These are phyloP conservation scores for Caloenas nicobarica DNA, from an alignment of 2,113 vertebrate species.

Conservation along the genomic window DNA sequence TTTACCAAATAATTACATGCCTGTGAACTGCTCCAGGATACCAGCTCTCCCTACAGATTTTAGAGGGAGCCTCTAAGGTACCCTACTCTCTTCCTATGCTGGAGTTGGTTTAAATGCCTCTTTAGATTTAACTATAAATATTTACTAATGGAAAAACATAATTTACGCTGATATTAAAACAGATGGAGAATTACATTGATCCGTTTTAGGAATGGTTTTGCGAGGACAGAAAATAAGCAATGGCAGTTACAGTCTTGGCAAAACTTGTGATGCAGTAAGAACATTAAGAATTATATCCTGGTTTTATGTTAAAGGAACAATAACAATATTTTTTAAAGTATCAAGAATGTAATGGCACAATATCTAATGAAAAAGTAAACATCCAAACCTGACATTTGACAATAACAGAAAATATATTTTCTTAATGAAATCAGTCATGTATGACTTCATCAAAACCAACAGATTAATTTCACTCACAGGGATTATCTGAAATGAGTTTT, in stretches of 20 bases:
- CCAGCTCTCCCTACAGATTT: neutral
- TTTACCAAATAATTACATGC: neutral
- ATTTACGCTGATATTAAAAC: neutral
- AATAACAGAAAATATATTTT: neutral
- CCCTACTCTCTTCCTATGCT: neutral
- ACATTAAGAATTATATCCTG: neutral
- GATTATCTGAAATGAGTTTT: slow-evolving; percentile 42
- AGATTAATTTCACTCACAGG: slow-evolving; percentile 49
- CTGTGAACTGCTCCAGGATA: neutral
- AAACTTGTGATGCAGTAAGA: neutral
- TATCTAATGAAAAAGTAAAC: neutral
- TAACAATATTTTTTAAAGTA: neutral
- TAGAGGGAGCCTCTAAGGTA: neutral
- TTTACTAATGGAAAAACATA: neutral
- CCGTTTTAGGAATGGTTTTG: neutral
- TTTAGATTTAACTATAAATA: neutral
- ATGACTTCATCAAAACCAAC: neutral
- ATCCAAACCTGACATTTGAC: neutral
- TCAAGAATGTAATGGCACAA: neutral
- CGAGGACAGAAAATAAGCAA: neutral
- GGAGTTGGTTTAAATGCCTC: neutral
- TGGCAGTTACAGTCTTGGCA: neutral
- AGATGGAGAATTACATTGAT: neutral
- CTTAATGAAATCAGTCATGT: neutral
- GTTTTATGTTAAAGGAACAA: neutral